Conservation (phyloP, 2,888 invertebrate species). For the Lysandra coridon region DNA sequence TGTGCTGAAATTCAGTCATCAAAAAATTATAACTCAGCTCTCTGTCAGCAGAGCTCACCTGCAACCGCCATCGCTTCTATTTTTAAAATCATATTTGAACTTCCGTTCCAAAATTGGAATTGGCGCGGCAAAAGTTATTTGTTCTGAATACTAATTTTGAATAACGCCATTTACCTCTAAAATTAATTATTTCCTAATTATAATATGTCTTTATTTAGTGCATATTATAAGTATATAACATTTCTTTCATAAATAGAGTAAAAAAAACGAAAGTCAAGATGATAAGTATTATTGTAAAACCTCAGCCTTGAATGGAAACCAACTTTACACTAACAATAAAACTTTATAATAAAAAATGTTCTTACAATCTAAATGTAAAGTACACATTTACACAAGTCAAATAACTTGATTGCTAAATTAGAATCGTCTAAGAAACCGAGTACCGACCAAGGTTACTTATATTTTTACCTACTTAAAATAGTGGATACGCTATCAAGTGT, state of each 20-base stretch:
- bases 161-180: conserved; percentile 30
- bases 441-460: not conserved
- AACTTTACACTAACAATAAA: too few relatives aligned
- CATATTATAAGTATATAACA: too few relatives aligned
- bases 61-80: conserved; percentile 68
- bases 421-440: not conserved
- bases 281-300: too few relatives aligned
- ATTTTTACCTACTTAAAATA: not conserved
- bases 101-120: conserved; percentile 76
- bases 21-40: conserved; percentile 48
- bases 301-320: not conserved
- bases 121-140: conserved; percentile 59
- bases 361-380: not conserved
- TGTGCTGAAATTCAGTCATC: conserved; percentile 35
- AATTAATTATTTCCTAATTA: not conserved
- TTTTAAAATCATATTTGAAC: conserved; percentile 76
- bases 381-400: not conserved
- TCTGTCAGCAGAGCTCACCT: conserved; percentile 70
- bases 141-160: conserved; percentile 41
- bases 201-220: too few relatives aligned
- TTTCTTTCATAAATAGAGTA: too few relatives aligned
- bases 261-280: too few relatives aligned
- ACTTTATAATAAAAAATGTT: not conserved
- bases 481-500: conserved; percentile 5
- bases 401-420: not conserved